Percentiles rank a stretch among this genome's conserved stretches.
phyloP scores from a whole-genome alignment of 1,140 invertebrate species.

The Venturia canescens region DNA sequence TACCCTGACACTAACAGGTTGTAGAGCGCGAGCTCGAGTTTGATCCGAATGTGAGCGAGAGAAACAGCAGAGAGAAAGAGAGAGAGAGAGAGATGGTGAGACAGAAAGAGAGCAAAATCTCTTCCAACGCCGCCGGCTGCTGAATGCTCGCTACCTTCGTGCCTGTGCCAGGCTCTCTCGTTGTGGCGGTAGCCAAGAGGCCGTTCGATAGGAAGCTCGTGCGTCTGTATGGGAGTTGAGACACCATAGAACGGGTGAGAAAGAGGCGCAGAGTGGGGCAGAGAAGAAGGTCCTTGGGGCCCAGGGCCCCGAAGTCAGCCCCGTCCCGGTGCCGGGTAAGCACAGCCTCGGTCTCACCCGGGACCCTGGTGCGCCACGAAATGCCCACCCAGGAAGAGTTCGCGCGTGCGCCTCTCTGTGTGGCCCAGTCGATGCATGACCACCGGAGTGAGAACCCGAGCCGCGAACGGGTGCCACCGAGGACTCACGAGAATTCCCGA shows the following conservation, averaged over 20 bases:
- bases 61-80: constrained; percentile 3
- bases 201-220: constrained; percentile 5
- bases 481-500: constrained; percentile 62
- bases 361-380: constrained; percentile 52
- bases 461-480: constrained; percentile 57
- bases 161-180: constrained; percentile 13
- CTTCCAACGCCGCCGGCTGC: constrained; percentile 45
- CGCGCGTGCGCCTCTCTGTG: constrained; percentile 76
- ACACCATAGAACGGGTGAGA: constrained; percentile 2
- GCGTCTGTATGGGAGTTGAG: background rate
- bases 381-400: constrained; percentile 76
- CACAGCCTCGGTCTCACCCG: constrained; percentile 66
- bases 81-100: constrained; percentile 34
- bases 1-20: constrained; percentile 75
- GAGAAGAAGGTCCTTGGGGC: background rate
- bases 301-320: background rate
- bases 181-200: constrained; percentile 10
- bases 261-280: background rate
- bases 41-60: constrained; percentile 1
- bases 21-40: constrained; percentile 58
- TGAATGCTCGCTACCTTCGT: constrained; percentile 26
- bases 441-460: constrained; percentile 66
- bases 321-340: constrained; percentile 51
- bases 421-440: constrained; percentile 69
- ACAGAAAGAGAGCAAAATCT: constrained; percentile 51